Evolutionary conservation across 2,113 vertebrate genomes (phyloP), one percentile per base, ranked within the genome.

Genomic region (Aptenodytes patagonicus): DNA sequence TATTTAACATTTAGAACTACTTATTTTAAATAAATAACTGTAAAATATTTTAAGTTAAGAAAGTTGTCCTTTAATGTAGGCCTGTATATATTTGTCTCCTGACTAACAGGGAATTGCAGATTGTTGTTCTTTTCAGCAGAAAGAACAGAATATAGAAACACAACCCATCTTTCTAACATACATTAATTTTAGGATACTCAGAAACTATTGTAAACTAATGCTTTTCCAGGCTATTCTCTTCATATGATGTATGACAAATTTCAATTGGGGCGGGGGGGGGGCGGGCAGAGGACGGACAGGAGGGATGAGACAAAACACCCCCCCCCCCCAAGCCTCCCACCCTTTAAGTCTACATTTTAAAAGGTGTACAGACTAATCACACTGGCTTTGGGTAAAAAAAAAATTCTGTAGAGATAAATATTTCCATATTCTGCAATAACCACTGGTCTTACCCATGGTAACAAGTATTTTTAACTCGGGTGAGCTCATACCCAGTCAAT

Each of bases 251-350:
- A 20, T 51, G 20, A 58, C 10, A 65, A 44, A 69, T 10, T 60
- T 86, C 18, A 68, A 2, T 40, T 44, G 3, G 0, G 29, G n/a
- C 6, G 11, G 15, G 2, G 6, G 4, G 8, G 11, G 8, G 49
- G 21, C 3, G 21, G 13, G 36, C 36, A 36, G 36, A 36, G 36
- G 36, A 36, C 36, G 36, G 36, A 36, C 36, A 36, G 36, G 36
- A 36, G 36, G 7, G 5, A 42, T 10, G 36, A 32, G 22, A 36
- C 36, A 36, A 36, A 36, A 42, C 40, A 42, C 40, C 36, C 40
- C 40, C 40, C 40, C 42, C 42, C 42, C 14, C 6, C 42, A 87
- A 57, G 38, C 36, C 26, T 84, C 28, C 29, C 11, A 84, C 7
- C 11, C 36, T 21, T 60, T 16, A 89, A 76, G 6, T 18, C 40